Conservation (phyloP, 2,888 invertebrate genomes). For the Drosophila acutilabella region DNA sequence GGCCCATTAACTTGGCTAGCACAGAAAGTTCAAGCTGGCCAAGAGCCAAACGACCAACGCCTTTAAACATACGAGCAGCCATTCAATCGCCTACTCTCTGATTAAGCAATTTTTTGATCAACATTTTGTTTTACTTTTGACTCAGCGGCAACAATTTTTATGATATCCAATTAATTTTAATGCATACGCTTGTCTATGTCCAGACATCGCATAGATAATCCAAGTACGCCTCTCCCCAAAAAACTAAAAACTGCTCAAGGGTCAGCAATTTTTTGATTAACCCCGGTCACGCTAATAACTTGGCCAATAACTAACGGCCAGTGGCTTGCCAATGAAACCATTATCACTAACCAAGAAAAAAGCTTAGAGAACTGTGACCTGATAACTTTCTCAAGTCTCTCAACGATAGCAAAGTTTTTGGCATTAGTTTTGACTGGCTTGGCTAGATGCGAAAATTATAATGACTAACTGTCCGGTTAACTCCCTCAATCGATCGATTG, state of each 20-base stretch:
- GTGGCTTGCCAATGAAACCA: constrained; percentile 63
- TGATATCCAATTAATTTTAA: constrained; percentile 74
- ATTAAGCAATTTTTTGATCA: constrained; percentile 69
- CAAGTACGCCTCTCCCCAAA: constrained; percentile 14
- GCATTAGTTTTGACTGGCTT: constrained; percentile 67
- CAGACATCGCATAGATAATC: constrained; percentile 46
- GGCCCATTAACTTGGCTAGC: constrained; percentile 64
- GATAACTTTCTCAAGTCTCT: constrained; percentile 55
- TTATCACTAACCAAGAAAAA: constrained; percentile 46
- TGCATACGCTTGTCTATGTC: constrained; percentile 62
- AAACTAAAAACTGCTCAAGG: constrained; percentile 47
- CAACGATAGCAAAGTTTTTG: constrained; percentile 41
- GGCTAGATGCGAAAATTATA: constrained; percentile 82
- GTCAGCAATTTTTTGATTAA: constrained; percentile 82
- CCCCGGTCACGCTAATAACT: constrained; percentile 72
- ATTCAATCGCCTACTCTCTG: constrained; percentile 50
- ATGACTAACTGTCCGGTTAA: constrained; percentile 40
- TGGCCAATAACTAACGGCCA: constrained; percentile 28
- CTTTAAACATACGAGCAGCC: constrained; percentile 37
- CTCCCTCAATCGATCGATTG: constrained; percentile 46
- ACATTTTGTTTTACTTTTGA: constrained; percentile 5
- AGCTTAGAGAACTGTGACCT: constrained; percentile 29
- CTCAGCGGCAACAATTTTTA: constrained; percentile 58
- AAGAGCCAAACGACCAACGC: constrained; percentile 56
- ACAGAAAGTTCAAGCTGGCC: constrained; percentile 57